Conservation (phyloP, 2,113 vertebrate species). For the Apeltes quadracus region DNA sequence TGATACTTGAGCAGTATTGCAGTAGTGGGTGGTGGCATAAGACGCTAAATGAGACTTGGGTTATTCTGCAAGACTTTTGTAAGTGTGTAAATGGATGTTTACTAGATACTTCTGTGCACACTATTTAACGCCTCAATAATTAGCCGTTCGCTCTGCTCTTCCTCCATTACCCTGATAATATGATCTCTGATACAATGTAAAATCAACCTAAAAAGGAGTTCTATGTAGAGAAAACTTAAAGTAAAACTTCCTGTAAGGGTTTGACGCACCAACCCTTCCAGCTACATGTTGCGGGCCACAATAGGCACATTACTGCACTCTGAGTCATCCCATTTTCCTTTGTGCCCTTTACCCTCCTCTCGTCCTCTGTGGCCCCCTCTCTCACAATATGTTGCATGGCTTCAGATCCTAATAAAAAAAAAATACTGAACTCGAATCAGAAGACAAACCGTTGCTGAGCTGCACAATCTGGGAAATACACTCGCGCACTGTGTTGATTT, state of each 20-base stretch:
- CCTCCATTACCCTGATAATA: not conserved
- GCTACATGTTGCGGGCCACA: slow-evolving; percentile 52
- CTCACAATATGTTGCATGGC: not conserved
- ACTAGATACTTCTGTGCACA: too few relatives aligned
- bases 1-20: too few relatives aligned
- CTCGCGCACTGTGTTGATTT: not conserved
- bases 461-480: not conserved
- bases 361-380: slow-evolving; percentile 11
- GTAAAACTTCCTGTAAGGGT: not conserved
- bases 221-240: slow-evolving; percentile 4
- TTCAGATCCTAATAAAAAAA: slow-evolving; percentile 31
- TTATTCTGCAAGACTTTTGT: too few relatives aligned
- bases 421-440: slow-evolving; percentile 23
- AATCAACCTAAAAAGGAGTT: not conserved
- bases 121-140: not conserved
- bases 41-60: too few relatives aligned
- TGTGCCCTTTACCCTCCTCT: slow-evolving; percentile 20
- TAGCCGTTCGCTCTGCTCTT: not conserved
- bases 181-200: not conserved
- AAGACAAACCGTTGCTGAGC: slow-evolving; percentile 27
- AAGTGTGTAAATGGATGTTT: too few relatives aligned
- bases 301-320: slow-evolving; percentile 57
- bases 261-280: slow-evolving; percentile 38
- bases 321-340: slow-evolving; percentile 66
- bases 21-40: too few relatives aligned